phyloP scores from a whole-genome alignment of 2,888 invertebrate genomes.

The Idaea aversata region DNA sequence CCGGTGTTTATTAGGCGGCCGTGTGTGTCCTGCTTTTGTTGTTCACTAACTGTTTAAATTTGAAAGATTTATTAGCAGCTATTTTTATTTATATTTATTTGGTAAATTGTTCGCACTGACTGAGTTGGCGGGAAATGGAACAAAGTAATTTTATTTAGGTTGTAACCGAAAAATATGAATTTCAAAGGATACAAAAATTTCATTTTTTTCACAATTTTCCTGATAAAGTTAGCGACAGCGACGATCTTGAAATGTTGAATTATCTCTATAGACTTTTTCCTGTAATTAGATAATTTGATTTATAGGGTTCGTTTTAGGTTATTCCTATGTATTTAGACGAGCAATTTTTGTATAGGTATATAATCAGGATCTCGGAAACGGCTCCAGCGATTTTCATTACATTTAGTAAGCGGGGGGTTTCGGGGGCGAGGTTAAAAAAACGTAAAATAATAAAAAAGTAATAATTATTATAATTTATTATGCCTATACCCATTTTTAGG shows the following conservation, averaged over 20 bases:
- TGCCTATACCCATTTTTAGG: no score
- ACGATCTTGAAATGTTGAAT: not conserved
- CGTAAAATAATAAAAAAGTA: no score
- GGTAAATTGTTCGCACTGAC: conserved; percentile 4
- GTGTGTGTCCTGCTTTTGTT: conserved; percentile 42
- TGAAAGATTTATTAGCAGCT: conserved; percentile 42
- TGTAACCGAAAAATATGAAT: conserved; percentile 1
- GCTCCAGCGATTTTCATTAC: no score
- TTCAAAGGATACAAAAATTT: not conserved
- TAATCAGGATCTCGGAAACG: no score
- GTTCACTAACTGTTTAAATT: conserved; percentile 39
- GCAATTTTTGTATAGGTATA: no score
- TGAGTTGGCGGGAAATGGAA: not conserved
- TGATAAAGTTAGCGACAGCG: not conserved
- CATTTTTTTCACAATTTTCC: not conserved
- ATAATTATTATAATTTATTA: no score
- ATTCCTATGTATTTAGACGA: no score
- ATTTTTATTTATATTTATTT: conserved; percentile 29
- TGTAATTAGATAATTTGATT: no score
- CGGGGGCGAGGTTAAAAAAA: no score
- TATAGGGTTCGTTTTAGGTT: no score
- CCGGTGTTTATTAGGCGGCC: conserved; percentile 32
- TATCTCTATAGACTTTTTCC: not conserved
- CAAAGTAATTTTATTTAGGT: not conserved
- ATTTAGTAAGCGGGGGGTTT: no score